Percentiles rank a stretch among this genome's conserved stretches.
phyloP scores from a whole-genome alignment of 2,888 invertebrate genomes.

The Blastobasis adustella region DNA sequence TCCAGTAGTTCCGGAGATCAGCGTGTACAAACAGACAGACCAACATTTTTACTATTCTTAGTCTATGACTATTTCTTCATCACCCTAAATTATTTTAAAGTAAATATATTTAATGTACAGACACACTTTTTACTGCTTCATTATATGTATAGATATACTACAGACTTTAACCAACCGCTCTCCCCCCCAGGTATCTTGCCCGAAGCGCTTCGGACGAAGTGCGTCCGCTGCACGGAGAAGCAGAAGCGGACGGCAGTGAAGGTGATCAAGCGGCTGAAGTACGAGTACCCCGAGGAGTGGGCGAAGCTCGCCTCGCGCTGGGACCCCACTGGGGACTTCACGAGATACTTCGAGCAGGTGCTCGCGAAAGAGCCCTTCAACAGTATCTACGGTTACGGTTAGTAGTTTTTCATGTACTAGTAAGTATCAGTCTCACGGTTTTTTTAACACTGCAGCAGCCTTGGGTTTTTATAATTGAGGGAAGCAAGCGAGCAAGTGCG shows the following conservation, averaged over 20 bases:
- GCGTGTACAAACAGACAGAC: too few relatives aligned
- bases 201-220: slow-evolving; percentile 80
- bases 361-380: slow-evolving; percentile 56
- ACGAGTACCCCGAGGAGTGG: slow-evolving; percentile 80
- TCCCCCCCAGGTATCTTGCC: slow-evolving; percentile 77
- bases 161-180: not conserved
- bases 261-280: slow-evolving; percentile 78
- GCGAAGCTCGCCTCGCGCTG: slow-evolving; percentile 77
- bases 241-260: slow-evolving; percentile 80
- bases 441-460: too few relatives aligned
- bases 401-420: slow-evolving; percentile 10
- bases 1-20: too few relatives aligned
- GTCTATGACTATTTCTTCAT: too few relatives aligned
- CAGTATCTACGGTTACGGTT: slow-evolving; percentile 47
- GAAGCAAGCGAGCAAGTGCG: too few relatives aligned
- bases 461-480: too few relatives aligned
- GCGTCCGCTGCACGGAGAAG: slow-evolving; percentile 77
- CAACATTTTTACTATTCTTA: too few relatives aligned
- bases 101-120: too few relatives aligned
- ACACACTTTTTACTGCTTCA: too few relatives aligned
- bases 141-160: too few relatives aligned
- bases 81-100: too few relatives aligned
- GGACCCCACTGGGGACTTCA: slow-evolving; percentile 81
- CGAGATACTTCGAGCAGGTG: slow-evolving; percentile 61
- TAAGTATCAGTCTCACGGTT: too few relatives aligned